These are phyloP conservation scores for Hydrochoerus hydrochaeris DNA, from an alignment of 2,113 vertebrate genomes.

Conservation along the genomic window DNA sequence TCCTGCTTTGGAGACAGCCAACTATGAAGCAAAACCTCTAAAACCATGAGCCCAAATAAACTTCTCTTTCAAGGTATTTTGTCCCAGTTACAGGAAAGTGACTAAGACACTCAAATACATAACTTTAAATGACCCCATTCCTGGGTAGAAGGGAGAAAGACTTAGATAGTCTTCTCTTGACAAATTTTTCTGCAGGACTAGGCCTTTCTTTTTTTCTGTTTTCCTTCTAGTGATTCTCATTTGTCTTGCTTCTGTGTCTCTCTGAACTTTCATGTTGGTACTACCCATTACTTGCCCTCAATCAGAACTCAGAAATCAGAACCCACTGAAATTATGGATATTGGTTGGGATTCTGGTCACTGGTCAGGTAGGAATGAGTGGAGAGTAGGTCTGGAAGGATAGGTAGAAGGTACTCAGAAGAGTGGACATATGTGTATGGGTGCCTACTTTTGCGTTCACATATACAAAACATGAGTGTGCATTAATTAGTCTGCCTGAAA, in stretches of 20 bases:
- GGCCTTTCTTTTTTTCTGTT: neutral
- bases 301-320: neutral
- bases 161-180: neutral
- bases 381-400: neutral
- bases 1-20: neutral
- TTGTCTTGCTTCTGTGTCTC: constrained; percentile 56
- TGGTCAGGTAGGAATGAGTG: neutral
- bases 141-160: neutral
- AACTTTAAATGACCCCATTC: neutral
- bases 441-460: neutral
- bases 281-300: neutral
- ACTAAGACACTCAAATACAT: neutral
- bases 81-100: neutral
- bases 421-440: neutral
- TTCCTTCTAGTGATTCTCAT: constrained; percentile 10
- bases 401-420: neutral
- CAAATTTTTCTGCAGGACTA: neutral
- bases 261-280: neutral
- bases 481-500: neutral
- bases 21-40: neutral
- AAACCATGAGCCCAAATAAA: neutral
- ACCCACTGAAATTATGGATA: neutral
- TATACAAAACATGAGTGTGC: neutral
- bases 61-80: neutral
- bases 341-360: neutral